phyloP scores from a whole-genome alignment of 2,888 invertebrate species.

The Mycalesis mineus region DNA sequence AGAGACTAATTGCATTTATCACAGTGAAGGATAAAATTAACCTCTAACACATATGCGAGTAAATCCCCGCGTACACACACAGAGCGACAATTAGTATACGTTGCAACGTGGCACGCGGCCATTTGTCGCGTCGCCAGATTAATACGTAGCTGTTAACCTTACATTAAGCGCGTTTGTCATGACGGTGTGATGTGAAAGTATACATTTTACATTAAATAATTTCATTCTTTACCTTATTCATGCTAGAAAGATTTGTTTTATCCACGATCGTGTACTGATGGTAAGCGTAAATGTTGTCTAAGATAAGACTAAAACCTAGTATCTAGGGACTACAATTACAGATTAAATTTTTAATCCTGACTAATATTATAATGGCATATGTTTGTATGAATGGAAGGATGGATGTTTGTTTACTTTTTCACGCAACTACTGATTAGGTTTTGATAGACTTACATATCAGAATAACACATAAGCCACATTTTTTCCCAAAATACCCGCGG shows the following conservation, averaged over 20 bases:
- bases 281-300: neutral
- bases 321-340: no score
- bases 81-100: constrained; percentile 9
- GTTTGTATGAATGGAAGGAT: no score
- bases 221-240: neutral
- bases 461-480: no score
- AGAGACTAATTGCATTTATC: neutral
- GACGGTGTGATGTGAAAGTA: neutral
- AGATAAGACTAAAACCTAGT: no score
- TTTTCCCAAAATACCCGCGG: no score
- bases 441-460: no score
- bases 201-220: neutral
- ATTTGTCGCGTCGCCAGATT: constrained; percentile 7
- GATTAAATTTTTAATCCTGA: no score
- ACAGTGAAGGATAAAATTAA: neutral
- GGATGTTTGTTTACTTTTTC: no score
- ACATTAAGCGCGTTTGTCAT: neutral
- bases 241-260: no score
- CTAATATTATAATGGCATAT: no score
- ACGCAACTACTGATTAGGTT: no score
- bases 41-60: neutral
- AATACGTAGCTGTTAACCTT: constrained; percentile 5
- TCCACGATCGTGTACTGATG: no score
- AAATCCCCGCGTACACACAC: neutral
- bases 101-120: neutral